phyloP scores from a whole-genome alignment of 2,797 vertebrate genomes.

The Astyanax mexicanus region DNA sequence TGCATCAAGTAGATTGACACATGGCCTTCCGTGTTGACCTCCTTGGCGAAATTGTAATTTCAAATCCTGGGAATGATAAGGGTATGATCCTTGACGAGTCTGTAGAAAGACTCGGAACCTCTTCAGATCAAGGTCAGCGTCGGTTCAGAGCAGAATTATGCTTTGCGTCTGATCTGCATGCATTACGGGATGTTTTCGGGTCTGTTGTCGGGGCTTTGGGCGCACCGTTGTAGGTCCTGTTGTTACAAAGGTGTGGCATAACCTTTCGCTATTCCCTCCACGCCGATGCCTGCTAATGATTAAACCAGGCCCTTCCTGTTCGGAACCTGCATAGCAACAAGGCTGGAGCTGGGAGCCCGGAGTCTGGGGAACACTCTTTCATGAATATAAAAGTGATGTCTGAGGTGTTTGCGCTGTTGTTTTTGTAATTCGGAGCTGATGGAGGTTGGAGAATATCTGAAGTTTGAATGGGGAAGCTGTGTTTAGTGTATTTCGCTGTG shows the following conservation, averaged over 20 bases:
- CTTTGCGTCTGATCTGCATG: slow-evolving; percentile 37
- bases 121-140: slow-evolving; percentile 44
- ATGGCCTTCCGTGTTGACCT: not conserved
- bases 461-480: not conserved
- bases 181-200: not conserved
- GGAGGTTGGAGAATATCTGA: slow-evolving; percentile 2
- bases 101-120: not conserved
- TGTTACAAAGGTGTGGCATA: slow-evolving; percentile 4
- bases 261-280: slow-evolving; percentile 6
- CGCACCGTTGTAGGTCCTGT: slow-evolving; percentile 15
- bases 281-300: slow-evolving; percentile 12
- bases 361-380: not conserved
- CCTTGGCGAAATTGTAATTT: not conserved
- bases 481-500: slow-evolving; percentile 21
- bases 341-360: not conserved
- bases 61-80: not conserved
- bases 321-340: not conserved
- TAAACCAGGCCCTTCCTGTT: not conserved
- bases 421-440: not conserved
- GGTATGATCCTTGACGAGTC: not conserved
- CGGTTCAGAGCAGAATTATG: slow-evolving; percentile 7
- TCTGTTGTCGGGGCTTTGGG: slow-evolving; percentile 4
- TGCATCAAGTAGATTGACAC: not conserved
- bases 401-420: not conserved
- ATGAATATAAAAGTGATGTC: not conserved